phyloP scores from a whole-genome alignment of 2,113 vertebrate species.

The Apodemus sylvaticus region DNA sequence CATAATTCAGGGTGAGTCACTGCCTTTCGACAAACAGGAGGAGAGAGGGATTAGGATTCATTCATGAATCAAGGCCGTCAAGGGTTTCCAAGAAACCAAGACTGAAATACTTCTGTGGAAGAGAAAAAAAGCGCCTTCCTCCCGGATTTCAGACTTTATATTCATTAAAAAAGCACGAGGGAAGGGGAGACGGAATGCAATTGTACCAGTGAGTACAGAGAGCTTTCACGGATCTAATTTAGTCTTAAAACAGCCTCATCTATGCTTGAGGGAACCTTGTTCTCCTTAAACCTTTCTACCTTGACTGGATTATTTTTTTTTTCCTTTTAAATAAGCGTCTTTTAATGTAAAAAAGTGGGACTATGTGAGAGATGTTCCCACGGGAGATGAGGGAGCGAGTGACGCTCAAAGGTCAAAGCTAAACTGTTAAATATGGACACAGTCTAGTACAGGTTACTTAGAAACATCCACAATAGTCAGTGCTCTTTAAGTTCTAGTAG shows the following conservation, averaged over 20 bases:
- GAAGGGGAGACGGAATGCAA: constrained; percentile 11
- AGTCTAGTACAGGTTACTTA: constrained; percentile 4
- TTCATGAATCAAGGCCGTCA: constrained; percentile 41
- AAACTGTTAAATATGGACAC: constrained; percentile 25
- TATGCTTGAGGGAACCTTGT: constrained; percentile 48
- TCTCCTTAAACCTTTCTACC: constrained; percentile 57
- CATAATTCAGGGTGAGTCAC: constrained; percentile 15
- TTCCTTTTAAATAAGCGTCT: background rate
- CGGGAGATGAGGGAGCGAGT: constrained; percentile 29
- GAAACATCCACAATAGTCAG: background rate
- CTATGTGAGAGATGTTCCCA: background rate
- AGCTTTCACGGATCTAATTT: constrained; percentile 65
- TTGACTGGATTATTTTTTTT: background rate
- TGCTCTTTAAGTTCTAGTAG: background rate
- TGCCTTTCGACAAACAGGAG: background rate
- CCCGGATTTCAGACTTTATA: constrained; percentile 42
- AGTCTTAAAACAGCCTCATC: constrained; percentile 63
- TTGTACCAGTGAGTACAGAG: constrained; percentile 36
- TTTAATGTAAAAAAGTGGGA: constrained; percentile 14
- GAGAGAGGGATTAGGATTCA: background rate
- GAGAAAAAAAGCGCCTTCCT: constrained; percentile 48
- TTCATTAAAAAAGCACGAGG: constrained; percentile 35
- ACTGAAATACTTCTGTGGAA: constrained; percentile 33
- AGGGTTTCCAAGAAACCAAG: constrained; percentile 40
- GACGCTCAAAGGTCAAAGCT: constrained; percentile 43